Evolutionary conservation across 2,113 vertebrate genomes (phyloP), one percentile per base, ranked within the genome.

Genomic region (Centrocercus urophasianus): DNA sequence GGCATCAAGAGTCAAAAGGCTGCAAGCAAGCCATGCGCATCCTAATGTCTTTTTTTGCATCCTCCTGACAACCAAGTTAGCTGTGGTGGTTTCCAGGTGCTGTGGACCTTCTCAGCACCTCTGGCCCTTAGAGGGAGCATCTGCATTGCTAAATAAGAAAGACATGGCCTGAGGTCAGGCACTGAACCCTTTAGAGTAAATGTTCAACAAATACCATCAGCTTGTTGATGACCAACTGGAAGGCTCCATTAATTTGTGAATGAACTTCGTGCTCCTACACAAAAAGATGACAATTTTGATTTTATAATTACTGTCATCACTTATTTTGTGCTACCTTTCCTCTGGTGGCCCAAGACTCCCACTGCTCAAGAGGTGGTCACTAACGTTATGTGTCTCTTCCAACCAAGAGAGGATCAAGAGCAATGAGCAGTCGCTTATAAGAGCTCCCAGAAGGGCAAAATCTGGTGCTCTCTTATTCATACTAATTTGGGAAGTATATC

Each of bases 1-100:
- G 69, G 57, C 81, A 64, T 57, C 86, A 59, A 78, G 24, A 86
- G 64, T 22, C 40, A 86, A 94, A 92, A 57, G 32, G 4, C 50
- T 75, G 14, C 17, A 15, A 84, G 21, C 22, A 13, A 89, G 20
- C 28, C 18, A 20, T 32, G 66, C 0, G 0, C 19, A 16, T 52
- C 38, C 30, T 45, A 59, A 43, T 8, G 18, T 32, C 34, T 6
- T 28, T 30, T 80, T 50, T 15, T 7, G 3, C 0, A 0, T 59
- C 77, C 64, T 91, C 61, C 79, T 74, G 65, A 32, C n/a, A 28
- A 57, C 28, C 64, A 59, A 47, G 59, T 2, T 34, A 28, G 18
- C 11, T 59, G 0, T 24, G 28, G 28, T 59, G 38, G 50, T 8
- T 90, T 40, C 30, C 0, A 2, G 17, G 18, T 84, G 8, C 38